A percentile compares a stretch with the other conserved stretches of the same genome.
phyloP scores from a whole-genome alignment of 2,888 invertebrate genomes.

The Stomorhina lunata region DNA sequence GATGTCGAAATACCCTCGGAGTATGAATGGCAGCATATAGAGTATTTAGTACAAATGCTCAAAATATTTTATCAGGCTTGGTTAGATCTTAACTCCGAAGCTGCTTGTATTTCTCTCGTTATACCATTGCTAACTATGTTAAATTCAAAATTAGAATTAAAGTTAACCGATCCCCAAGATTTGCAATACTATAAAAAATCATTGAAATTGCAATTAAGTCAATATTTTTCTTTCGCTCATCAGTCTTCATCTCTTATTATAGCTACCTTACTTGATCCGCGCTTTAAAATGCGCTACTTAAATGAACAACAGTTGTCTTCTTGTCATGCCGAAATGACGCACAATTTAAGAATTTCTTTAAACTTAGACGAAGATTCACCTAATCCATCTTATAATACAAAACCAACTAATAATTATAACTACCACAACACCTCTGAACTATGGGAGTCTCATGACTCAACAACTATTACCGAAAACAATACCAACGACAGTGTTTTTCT shows the following conservation, averaged over 20 bases:
- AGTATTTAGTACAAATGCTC: slow-evolving; percentile 38
- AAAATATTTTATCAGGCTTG: slow-evolving; percentile 61
- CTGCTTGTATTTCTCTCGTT: slow-evolving; percentile 51
- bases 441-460: slow-evolving; percentile 58
- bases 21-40: slow-evolving; percentile 59
- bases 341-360: slow-evolving; percentile 55
- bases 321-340: slow-evolving; percentile 59
- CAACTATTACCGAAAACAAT: slow-evolving; percentile 48
- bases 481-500: slow-evolving; percentile 53
- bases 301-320: slow-evolving; percentile 58
- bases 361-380: slow-evolving; percentile 47
- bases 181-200: slow-evolving; percentile 52
- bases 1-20: slow-evolving; percentile 51
- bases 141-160: slow-evolving; percentile 55
- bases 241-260: slow-evolving; percentile 57
- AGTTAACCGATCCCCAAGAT: slow-evolving; percentile 38
- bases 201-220: slow-evolving; percentile 38
- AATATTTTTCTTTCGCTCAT: slow-evolving; percentile 48
- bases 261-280: slow-evolving; percentile 58
- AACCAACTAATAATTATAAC: slow-evolving; percentile 45
- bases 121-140: slow-evolving; percentile 57
- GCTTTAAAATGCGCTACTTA: slow-evolving; percentile 62
- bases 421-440: slow-evolving; percentile 59
- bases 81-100: slow-evolving; percentile 59
- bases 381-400: slow-evolving; percentile 35